Evolutionary conservation across 2,113 vertebrate genomes (phyloP).

Genomic region (Microcebus jonahi): DNA sequence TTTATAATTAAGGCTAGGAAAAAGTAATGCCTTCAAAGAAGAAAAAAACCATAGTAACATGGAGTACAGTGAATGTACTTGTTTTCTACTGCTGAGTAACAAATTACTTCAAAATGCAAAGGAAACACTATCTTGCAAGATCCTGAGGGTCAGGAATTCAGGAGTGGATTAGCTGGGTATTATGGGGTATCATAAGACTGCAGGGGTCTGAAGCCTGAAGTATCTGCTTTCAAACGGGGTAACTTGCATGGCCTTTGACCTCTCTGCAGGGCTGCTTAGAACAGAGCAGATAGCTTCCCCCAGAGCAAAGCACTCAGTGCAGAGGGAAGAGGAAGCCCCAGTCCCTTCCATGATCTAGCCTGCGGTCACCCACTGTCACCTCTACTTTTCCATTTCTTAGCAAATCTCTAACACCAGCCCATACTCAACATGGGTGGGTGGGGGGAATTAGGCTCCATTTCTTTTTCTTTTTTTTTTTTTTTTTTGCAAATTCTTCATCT

Average conservation of each 20-base stretch:
- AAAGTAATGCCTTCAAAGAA: not conserved
- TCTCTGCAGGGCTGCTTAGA: not conserved
- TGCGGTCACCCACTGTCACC: not conserved
- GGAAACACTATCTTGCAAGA: not conserved
- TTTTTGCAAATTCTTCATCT: too few species aligned
- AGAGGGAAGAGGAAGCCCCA: not conserved
- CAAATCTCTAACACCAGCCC: not conserved
- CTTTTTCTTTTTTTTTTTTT: too few species aligned
- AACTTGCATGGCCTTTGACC: not conserved
- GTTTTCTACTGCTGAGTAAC: not conserved
- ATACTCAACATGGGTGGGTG: not conserved
- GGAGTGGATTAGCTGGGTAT: not conserved
- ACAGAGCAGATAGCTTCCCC: not conserved
- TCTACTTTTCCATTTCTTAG: not conserved
- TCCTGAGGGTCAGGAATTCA: not conserved
- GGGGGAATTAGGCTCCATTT: not conserved
- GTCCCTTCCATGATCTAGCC: not conserved
- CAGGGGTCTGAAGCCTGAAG: not conserved
- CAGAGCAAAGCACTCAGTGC: not conserved
- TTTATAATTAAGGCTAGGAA: not conserved
- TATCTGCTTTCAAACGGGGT: too few species aligned
- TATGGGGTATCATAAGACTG: not conserved
- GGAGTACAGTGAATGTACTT: not conserved
- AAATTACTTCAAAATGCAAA: not conserved
- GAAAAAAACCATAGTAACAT: not conserved